Conservation (phyloP, 2,797 vertebrate species). For the Pseudochirops corinnae region DNA sequence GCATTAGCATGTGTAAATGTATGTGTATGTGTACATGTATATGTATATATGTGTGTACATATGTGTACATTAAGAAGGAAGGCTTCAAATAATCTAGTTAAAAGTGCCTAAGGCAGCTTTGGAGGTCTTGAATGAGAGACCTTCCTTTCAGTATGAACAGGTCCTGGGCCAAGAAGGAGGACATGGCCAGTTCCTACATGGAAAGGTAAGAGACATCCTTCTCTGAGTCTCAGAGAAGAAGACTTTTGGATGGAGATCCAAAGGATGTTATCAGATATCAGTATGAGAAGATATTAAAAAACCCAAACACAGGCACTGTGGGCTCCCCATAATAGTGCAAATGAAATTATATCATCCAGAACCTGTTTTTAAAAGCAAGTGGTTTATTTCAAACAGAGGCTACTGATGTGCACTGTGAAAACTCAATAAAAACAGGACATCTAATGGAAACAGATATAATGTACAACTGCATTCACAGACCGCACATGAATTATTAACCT, state of each 20-base stretch:
- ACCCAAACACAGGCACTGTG: background rate
- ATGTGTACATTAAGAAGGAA: background rate
- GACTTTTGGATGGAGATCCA: background rate
- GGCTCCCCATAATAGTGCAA: constrained; percentile 59
- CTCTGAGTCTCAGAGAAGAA: rapidly evolving
- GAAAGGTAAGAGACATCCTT: background rate
- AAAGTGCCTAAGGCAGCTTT: rapidly evolving
- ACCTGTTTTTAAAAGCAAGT: constrained; percentile 67
- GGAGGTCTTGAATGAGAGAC: background rate
- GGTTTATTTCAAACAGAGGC: constrained; percentile 72
- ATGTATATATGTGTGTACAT: no score
- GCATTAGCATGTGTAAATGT: no score
- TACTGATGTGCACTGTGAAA: constrained; percentile 66
- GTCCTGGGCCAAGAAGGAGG: background rate
- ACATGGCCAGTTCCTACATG: background rate
- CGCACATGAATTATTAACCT: constrained; percentile 79
- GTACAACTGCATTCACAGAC: constrained; percentile 63
- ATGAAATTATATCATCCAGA: constrained; percentile 74
- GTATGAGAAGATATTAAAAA: constrained; percentile 56
- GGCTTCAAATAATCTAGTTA: background rate
- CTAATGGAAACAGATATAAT: constrained; percentile 78
- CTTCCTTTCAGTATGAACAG: background rate
- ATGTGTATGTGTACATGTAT: no score
- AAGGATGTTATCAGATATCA: constrained; percentile 1
- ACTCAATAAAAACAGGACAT: constrained; percentile 76